Conservation (phyloP, 2,888 invertebrate genomes). For the Leucophenga montana region DNA sequence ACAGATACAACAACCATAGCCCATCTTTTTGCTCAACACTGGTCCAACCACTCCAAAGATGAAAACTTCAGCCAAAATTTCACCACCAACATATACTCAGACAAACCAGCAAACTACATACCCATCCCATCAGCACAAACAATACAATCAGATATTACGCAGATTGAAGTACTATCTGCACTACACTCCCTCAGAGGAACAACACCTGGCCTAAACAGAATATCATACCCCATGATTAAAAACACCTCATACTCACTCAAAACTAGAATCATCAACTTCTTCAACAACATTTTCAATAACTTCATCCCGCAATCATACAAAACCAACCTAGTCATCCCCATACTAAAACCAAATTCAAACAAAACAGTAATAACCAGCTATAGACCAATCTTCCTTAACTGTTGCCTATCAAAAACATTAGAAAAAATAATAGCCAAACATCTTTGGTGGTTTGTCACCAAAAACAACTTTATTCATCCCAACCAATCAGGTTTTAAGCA, state of each 20-base stretch:
- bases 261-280: background rate
- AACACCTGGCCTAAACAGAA: slow-evolving; percentile 18
- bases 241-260: background rate
- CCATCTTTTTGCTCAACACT: too few relatives aligned
- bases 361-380: too few relatives aligned
- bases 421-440: background rate
- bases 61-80: too few relatives aligned
- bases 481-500: slow-evolving; percentile 6
- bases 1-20: too few relatives aligned
- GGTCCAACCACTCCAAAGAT: too few relatives aligned
- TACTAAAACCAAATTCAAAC: too few relatives aligned
- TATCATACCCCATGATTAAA: slow-evolving; percentile 14
- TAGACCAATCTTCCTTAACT: slow-evolving; percentile 4
- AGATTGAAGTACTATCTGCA: too few relatives aligned
- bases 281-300: slow-evolving; percentile 9
- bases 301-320: slow-evolving; percentile 12
- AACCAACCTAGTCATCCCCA: too few relatives aligned
- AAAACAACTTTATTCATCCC: background rate
- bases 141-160: too few relatives aligned
- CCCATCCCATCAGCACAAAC: too few relatives aligned
- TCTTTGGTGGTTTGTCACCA: background rate
- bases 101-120: too few relatives aligned
- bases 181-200: background rate
- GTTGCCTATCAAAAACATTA: slow-evolving; percentile 12
- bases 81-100: too few relatives aligned